A percentile compares a stretch with the other conserved stretches of the same genome.
These are phyloP conservation scores for Nomada lathburiana DNA, from an alignment of 2,888 invertebrate genomes.

Conservation along the genomic window DNA sequence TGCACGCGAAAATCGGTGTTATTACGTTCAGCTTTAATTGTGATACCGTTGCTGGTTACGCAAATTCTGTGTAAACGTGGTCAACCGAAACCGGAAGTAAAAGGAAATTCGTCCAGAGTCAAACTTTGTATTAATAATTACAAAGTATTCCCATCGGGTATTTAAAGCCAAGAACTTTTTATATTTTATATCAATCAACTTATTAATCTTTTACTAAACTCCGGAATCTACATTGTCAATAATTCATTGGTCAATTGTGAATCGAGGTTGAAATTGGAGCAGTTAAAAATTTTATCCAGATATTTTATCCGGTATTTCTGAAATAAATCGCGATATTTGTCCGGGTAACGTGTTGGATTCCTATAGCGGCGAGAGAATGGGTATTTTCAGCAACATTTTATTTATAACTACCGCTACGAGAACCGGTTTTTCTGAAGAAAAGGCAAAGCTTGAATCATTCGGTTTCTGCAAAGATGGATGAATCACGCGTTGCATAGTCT, in stretches of 20 bases:
- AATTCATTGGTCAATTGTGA: too few relatives aligned
- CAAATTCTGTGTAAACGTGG: conserved; percentile 1
- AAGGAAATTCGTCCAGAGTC: conserved; percentile 22
- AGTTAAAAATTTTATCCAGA: background rate
- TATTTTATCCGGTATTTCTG: background rate
- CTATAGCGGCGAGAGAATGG: conserved; percentile 14
- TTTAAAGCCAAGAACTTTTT: too few relatives aligned
- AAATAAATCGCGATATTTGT: background rate
- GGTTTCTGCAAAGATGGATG: conserved; percentile 23
- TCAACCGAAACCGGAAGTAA: conserved; percentile 32
- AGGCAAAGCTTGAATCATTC: conserved; percentile 27
- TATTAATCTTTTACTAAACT: too few relatives aligned
- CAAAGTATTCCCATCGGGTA: too few relatives aligned
- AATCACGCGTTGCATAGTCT: conserved; percentile 7
- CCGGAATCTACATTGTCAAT: too few relatives aligned
- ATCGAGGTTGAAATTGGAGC: background rate
- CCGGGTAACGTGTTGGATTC: background rate
- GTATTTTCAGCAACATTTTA: conserved; percentile 31
- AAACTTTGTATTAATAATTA: background rate
- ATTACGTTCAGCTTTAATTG: conserved; percentile 32
- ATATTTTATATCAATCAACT: too few relatives aligned
- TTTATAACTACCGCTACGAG: conserved; percentile 30
- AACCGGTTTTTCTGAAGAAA: conserved; percentile 40
- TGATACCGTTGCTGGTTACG: conserved; percentile 24
- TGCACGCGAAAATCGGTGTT: conserved; percentile 18